Conservation (phyloP, 1,140 invertebrate genomes). For the Temnothorax nylanderi region DNA sequence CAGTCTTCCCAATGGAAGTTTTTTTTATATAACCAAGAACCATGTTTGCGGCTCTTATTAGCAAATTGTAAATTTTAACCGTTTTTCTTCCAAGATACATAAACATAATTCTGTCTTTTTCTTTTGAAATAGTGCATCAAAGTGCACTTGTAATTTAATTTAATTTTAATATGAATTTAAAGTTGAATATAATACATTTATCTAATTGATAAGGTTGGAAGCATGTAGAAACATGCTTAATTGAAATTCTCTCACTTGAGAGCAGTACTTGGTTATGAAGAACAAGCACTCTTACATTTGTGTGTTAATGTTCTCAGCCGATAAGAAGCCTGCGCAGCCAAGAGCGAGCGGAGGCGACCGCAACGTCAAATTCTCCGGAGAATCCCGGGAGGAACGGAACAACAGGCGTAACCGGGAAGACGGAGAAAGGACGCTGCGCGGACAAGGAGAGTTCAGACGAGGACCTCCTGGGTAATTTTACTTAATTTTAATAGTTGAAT, state of each 20-base stretch:
- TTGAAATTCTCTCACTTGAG: background rate
- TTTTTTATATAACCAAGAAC: no score
- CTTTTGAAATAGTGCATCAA: background rate
- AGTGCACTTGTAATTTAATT: background rate
- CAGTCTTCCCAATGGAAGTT: no score
- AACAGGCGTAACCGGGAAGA: slow-evolving; percentile 91
- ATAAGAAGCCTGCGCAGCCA: slow-evolving; percentile 81
- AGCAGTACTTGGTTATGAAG: background rate
- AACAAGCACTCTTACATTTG: background rate
- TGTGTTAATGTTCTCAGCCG: slow-evolving; percentile 67
- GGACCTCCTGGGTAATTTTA: slow-evolving; percentile 76
- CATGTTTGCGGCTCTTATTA: background rate
- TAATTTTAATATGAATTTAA: background rate
- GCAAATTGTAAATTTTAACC: background rate
- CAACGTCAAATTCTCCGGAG: slow-evolving; percentile 86
- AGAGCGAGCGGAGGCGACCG: slow-evolving; percentile 81
- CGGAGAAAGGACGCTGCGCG: slow-evolving; percentile 81
- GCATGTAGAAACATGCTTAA: background rate
- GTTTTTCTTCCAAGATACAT: background rate
- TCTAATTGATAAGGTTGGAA: background rate
- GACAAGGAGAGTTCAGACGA: slow-evolving; percentile 80
- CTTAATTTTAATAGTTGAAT: background rate
- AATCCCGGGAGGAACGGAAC: slow-evolving; percentile 90
- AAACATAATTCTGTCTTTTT: background rate
- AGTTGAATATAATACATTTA: background rate